Evolutionary conservation across 2,113 vertebrate genomes (phyloP).

Genomic region (Onychostoma macrolepis): DNA sequence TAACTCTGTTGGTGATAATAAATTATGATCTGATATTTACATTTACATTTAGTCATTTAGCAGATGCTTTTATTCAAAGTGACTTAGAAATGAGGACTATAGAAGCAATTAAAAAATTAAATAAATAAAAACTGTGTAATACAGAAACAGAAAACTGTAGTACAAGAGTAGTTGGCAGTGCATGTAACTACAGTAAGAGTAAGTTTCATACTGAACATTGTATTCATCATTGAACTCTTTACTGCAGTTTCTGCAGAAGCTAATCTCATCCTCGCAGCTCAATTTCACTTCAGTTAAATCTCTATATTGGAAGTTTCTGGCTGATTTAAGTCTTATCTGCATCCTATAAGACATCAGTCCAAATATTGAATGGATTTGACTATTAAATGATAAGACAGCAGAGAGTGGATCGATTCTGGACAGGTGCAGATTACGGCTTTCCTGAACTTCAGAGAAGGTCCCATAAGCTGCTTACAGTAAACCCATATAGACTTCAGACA

Average conservation of each 20-base stretch:
- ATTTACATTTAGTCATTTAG: no score
- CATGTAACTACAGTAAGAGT: background rate
- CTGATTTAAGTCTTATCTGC: constrained; percentile 25
- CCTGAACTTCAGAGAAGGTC: constrained; percentile 38
- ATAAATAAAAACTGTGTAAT: no score
- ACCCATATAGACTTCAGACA: constrained; percentile 27
- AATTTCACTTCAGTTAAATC: background rate
- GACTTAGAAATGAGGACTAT: no score
- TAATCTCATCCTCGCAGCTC: background rate
- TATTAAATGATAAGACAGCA: background rate
- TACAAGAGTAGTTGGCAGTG: background rate
- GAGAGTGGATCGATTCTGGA: background rate
- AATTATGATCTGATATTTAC: background rate
- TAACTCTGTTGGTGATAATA: background rate
- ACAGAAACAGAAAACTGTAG: no score
- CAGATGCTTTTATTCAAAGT: no score
- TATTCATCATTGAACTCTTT: no score
- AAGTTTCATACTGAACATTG: no score
- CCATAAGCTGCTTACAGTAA: constrained; percentile 50
- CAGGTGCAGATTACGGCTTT: constrained; percentile 14
- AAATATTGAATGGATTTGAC: background rate
- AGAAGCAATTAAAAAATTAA: no score
- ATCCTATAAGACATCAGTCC: background rate
- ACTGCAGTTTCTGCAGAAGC: background rate
- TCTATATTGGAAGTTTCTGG: background rate